Base-by-base conservation (phyloP, 2,797 vertebrate genomes). In the Girardinus metallicus region DNA sequence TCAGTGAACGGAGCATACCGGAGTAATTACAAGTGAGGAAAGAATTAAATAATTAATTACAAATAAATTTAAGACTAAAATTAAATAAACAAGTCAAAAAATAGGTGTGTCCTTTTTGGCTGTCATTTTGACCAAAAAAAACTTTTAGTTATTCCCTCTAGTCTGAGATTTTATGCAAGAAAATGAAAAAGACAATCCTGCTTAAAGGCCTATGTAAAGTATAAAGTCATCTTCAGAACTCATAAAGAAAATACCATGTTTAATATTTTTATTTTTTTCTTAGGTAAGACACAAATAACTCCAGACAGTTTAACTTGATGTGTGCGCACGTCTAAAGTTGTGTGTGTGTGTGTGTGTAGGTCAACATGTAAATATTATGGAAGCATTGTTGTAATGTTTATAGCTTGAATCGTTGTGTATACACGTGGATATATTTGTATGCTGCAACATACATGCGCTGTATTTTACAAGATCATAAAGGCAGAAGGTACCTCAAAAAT, bases 331-430 rank as follows among this genome's bases (percentile, higher is more conserved):
- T 78, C 82, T 89, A 44, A 73, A 60, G 75, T 80, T 84, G 80
- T 78, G 53, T 75, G 68, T 83, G 26, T 11, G 51, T 3, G 18
- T 9, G 85, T 77, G 70, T 84, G 83, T 51, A 73, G 29, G 44
- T 64, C 82, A 87, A 88, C 81, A 85, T 91, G 76, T 90, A 92
- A 93, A 93, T 91, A 92, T 92, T 92, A 83, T 92, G 91, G 80
- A 90, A 87, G 91, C 90, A 90, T 77, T 83, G 81, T 87, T 92
- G 88, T 85, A 53, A 91, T 92, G 91, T 94, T 92, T 93, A 89
- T 77, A 60, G 79, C 78, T 86, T 86, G 68, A 77, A 82, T 82
- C 68, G 88, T 46, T 88, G 82, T 87, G 81, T 82, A 76, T 82
- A 39, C 78, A 18, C 80, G 36, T 73, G n/a, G 79, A 41, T 77